Conservation (phyloP, 2,113 vertebrate species). For the Cichladusa arquata region DNA sequence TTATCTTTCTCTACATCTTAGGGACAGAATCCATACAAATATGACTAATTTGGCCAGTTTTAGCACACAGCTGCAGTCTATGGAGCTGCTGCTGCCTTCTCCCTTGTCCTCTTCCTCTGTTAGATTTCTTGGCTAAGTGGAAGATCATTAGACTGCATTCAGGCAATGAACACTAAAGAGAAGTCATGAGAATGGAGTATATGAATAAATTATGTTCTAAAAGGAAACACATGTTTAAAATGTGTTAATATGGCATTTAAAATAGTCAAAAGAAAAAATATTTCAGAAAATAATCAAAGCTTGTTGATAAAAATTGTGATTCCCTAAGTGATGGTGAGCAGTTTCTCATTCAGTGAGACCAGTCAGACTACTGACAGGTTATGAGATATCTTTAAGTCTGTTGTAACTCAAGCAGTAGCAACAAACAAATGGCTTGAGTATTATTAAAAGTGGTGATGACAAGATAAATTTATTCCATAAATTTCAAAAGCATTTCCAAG, state of each 20-base stretch:
- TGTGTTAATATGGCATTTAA: neutral
- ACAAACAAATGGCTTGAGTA: neutral
- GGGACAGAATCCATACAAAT: neutral
- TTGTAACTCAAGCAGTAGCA: neutral
- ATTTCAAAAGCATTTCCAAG: neutral
- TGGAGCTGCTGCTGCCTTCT: neutral
- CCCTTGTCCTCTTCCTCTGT: neutral
- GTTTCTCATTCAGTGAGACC: neutral
- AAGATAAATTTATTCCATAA: neutral
- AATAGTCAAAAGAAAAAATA: neutral
- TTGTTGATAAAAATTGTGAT: neutral
- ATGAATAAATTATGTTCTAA: neutral
- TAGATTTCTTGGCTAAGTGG: neutral
- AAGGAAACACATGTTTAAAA: neutral
- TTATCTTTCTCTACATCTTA: neutral
- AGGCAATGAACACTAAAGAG: neutral
- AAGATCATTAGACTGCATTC: neutral
- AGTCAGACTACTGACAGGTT: neutral
- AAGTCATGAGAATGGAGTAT: neutral
- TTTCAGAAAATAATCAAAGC: neutral
- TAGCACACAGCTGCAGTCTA: neutral
- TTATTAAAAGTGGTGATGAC: neutral
- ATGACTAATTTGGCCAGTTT: neutral
- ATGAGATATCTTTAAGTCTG: neutral
- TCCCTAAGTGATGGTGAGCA: neutral